Base-by-base conservation (phyloP, 2,113 vertebrate species). In the Puffinus mauretanicus region DNA sequence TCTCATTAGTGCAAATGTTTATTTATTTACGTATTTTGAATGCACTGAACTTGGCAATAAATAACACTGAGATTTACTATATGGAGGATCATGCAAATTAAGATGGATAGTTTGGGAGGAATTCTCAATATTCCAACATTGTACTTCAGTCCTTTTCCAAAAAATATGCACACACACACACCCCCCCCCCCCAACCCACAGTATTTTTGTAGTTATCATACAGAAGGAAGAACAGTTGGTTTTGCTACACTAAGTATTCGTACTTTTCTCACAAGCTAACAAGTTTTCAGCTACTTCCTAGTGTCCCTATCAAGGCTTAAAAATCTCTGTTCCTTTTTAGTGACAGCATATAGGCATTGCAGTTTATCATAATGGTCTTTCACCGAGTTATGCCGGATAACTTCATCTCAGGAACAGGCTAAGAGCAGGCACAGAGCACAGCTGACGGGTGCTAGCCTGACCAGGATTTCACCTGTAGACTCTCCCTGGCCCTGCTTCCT, bases 371-470 rank as follows among this genome's bases (percentile, higher is more conserved):
- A 2, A 4, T 4, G n/a, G 17, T 42, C 21, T 25, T 26, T 13
- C 60, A 34, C 26, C 0, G 1, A 20, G 34, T 27, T n/a, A 6
- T 2, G 30, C 17, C 0, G 1, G 24, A 86, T 10, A 32, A 54
- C 5, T 20, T 47, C 60, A 12, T 0, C 29, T 4, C 24, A 13
- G 64, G 20, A 38, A 34, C 36, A 46, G 54, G 42, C 21, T 21
- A 10, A 36, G 25, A 29, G 66, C 46, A 25, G 55, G 46, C 40
- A 30, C 25, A 8, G 54, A n/a, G 77, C 70, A 16, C 61, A 17
- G 38, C 29, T 15, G 34, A 22, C 5, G 8, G 40, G 14, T 58
- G 62, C 61, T 21, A 7, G 34, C 57, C 72, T 52, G n/a, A 40
- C 40, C 49, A 29, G 46, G 30, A 36, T 47, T 66, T 76, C 64